Evolutionary conservation across 2,113 vertebrate species (phyloP).

Genomic region (Pedetes capensis): DNA sequence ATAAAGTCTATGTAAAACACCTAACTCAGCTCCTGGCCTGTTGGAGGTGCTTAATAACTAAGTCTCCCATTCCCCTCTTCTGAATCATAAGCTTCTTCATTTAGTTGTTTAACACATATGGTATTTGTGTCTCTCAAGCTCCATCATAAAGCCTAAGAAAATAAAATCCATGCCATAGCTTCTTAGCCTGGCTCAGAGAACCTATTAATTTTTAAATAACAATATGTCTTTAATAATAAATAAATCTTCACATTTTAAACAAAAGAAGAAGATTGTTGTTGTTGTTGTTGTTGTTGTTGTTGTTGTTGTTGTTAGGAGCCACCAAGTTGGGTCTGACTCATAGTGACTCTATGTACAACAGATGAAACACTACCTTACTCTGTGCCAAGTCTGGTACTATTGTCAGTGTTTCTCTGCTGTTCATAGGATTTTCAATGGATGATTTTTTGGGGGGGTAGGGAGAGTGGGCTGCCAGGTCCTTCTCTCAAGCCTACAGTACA

Average conservation of each 20-base stretch:
- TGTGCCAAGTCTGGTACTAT: too few relatives aligned
- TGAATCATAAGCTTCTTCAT: not conserved
- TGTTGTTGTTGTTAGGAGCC: too few relatives aligned
- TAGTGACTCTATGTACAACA: too few relatives aligned
- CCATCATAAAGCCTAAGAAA: conserved; percentile 37
- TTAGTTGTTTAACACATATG: conserved; percentile 5
- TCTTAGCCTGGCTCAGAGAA: not conserved
- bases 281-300: too few relatives aligned
- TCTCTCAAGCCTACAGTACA: too few relatives aligned
- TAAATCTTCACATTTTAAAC: conserved; percentile 47
- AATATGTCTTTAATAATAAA: conserved; percentile 49
- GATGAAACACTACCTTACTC: too few relatives aligned
- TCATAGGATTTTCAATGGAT: too few relatives aligned
- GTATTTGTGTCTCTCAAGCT: conserved; percentile 27
- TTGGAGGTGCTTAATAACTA: not conserved
- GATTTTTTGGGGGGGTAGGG: too few relatives aligned
- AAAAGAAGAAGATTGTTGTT: conserved; percentile 1
- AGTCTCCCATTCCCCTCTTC: not conserved
- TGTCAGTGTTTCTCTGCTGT: too few relatives aligned
- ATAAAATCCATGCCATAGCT: not conserved
- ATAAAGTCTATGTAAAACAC: conserved; percentile 1
- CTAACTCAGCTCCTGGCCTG: not conserved
- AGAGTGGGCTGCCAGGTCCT: too few relatives aligned
- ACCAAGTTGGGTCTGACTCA: too few relatives aligned
- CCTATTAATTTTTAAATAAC: conserved; percentile 50